Conservation (phyloP, 2,888 invertebrate species). For the Trichopoda pennipes region DNA sequence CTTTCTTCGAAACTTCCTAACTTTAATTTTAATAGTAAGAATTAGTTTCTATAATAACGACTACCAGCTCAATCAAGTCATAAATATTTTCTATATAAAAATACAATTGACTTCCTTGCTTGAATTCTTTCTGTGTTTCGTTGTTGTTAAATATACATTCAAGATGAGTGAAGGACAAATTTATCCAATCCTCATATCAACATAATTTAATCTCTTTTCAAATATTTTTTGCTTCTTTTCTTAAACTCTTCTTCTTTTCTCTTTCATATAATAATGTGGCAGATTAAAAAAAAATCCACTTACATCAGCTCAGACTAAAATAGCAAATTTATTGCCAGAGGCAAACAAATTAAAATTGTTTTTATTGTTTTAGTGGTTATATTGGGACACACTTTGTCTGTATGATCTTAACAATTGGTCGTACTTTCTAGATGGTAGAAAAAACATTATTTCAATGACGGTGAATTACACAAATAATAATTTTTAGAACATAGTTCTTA, state of each 20-base stretch:
- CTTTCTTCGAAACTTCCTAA: no score
- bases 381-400: not conserved
- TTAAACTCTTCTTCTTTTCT: not conserved
- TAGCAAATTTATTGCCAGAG: constrained; percentile 25
- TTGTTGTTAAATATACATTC: not conserved
- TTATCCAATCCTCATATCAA: constrained; percentile 52
- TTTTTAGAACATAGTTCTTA: no score
- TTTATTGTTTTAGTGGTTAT: not conserved
- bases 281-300: not conserved
- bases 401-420: not conserved
- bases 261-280: not conserved
- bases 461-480: no score
- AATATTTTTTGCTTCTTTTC: constrained; percentile 1
- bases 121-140: constrained; percentile 23
- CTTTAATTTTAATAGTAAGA: no score
- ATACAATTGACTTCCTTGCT: no score
- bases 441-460: no score
- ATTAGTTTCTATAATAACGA: no score
- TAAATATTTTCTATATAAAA: no score
- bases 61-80: no score
- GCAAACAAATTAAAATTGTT: constrained; percentile 30
- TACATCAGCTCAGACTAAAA: not conserved
- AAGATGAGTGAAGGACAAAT: constrained; percentile 49
- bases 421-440: no score
- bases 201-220: constrained; percentile 36